Evolutionary conservation across 1,140 invertebrate genomes (phyloP).

Genomic region (Dendrolimus punctatus): DNA sequence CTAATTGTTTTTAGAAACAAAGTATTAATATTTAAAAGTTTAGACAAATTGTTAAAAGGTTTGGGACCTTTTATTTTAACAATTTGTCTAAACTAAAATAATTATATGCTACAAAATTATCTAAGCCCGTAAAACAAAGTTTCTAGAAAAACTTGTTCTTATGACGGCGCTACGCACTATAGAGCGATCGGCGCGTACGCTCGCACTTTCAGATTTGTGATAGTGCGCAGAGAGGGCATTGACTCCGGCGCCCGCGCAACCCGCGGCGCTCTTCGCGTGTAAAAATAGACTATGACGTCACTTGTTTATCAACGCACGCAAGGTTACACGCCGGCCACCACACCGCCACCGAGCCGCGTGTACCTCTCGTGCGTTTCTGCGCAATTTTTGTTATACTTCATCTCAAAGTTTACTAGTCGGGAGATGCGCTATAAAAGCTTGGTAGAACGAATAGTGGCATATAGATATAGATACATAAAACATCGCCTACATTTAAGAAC

Average conservation of each 20-base stretch:
- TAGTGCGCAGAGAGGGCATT: slow-evolving; percentile 27
- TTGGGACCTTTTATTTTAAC: too few relatives aligned
- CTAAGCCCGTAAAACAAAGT: slow-evolving; percentile 3
- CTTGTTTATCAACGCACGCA: slow-evolving; percentile 61
- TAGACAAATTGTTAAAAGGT: too few relatives aligned
- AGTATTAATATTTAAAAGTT: too few relatives aligned
- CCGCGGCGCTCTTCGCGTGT: slow-evolving; percentile 34
- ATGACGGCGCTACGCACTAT: slow-evolving; percentile 6
- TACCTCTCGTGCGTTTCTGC: not conserved
- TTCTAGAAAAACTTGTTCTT: not conserved
- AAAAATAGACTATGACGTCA: slow-evolving; percentile 62
- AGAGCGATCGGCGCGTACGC: slow-evolving; percentile 18
- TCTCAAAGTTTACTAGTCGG: too few relatives aligned
- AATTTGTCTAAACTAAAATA: too few relatives aligned
- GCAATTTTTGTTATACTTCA: not conserved
- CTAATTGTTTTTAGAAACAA: too few relatives aligned
- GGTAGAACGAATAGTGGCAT: too few relatives aligned
- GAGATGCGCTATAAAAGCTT: too few relatives aligned
- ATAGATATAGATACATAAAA: too few relatives aligned
- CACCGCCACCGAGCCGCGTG: slow-evolving; percentile 5
- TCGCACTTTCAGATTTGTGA: slow-evolving; percentile 30
- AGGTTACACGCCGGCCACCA: slow-evolving; percentile 46
- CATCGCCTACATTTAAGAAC: too few relatives aligned
- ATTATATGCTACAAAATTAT: not conserved
- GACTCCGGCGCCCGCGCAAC: slow-evolving; percentile 49